Conservation (phyloP, 2,113 vertebrate genomes). For the Hassar affinis region DNA sequence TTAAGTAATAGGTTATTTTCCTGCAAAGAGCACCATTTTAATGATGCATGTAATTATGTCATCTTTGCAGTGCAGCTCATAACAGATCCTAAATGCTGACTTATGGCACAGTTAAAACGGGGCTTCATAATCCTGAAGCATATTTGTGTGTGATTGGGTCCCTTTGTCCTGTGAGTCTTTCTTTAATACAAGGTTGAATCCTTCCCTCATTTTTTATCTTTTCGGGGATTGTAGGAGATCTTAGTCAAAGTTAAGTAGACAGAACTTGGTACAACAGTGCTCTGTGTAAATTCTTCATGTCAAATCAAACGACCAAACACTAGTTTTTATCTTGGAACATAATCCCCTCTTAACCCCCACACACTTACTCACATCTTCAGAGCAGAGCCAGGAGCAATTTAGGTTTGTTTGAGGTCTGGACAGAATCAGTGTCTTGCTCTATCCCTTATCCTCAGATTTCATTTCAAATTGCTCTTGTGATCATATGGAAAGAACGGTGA, state of each 20-base stretch:
- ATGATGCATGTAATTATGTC: conserved; percentile 10
- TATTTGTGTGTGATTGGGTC: conserved; percentile 25
- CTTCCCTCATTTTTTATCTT: conserved; percentile 21
- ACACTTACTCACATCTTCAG: conserved; percentile 22
- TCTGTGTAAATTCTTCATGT: conserved; percentile 55
- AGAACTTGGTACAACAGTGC: conserved; percentile 34
- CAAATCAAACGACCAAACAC: conserved; percentile 59
- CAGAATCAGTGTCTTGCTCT: conserved; percentile 27
- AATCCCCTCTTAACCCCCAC: conserved; percentile 41
- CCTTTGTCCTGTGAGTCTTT: conserved; percentile 34
- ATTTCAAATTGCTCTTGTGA: conserved; percentile 33
- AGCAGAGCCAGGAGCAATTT: conserved; percentile 55
- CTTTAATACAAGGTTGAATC: conserved; percentile 28
- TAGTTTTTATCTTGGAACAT: conserved; percentile 54
- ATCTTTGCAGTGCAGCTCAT: conserved; percentile 8
- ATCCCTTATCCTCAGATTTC: conserved; percentile 25
- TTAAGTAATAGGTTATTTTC: neutral
- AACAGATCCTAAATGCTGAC: conserved; percentile 27
- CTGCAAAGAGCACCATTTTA: conserved; percentile 4
- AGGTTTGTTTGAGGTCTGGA: conserved; percentile 52
- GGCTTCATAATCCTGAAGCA: conserved; percentile 27
- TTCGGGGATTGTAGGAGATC: conserved; percentile 24
- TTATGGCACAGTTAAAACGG: conserved; percentile 18
- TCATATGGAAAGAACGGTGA: neutral
- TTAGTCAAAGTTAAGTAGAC: conserved; percentile 42